These are phyloP conservation scores for Catalaphyllia jardinei DNA, from an alignment of 64 coral and sea anemone genomes.

Conservation along the genomic window DNA sequence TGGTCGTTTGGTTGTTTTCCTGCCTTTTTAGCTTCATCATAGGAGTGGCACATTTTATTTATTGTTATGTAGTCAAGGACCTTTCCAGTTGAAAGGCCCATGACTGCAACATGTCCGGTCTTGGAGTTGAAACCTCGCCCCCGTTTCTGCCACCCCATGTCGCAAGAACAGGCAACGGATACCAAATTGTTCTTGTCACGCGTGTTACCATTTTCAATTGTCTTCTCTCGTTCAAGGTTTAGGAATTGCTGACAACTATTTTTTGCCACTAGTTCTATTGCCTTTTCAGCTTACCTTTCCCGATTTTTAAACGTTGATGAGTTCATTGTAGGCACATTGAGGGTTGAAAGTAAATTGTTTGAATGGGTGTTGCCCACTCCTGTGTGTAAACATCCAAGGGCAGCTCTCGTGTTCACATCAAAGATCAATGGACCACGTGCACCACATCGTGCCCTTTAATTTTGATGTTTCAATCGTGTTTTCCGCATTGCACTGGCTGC, in stretches of 20 bases:
- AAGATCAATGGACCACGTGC: conserved; percentile 34
- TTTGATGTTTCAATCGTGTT: conserved; percentile 36
- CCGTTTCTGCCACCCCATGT: conserved; percentile 85
- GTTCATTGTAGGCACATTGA: conserved; percentile 50
- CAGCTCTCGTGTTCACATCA: conserved; percentile 15
- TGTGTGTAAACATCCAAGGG: conserved; percentile 52
- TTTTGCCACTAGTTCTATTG: conserved; percentile 52
- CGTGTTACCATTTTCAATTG: neutral
- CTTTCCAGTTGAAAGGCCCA: conserved; percentile 59
- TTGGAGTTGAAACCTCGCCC: conserved; percentile 48
- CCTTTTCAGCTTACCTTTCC: conserved; percentile 53
- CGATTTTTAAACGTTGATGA: conserved; percentile 35
- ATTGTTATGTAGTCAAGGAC: conserved; percentile 58
- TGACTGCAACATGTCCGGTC: conserved; percentile 62
- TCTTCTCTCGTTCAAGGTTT: conserved; percentile 11
- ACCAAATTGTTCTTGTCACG: conserved; percentile 16
- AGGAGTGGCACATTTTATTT: conserved; percentile 51
- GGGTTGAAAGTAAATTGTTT: conserved; percentile 46
- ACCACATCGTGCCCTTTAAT: conserved; percentile 23
- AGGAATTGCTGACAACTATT: conserved; percentile 32
- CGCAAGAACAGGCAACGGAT: conserved; percentile 14
- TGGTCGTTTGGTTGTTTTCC: conserved; percentile 5
- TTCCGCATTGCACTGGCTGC: no score
- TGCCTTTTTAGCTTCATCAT: neutral
- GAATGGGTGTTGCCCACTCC: conserved; percentile 70